phyloP scores from a whole-genome alignment of 2,888 invertebrate genomes.

The Macrophya annulata region DNA sequence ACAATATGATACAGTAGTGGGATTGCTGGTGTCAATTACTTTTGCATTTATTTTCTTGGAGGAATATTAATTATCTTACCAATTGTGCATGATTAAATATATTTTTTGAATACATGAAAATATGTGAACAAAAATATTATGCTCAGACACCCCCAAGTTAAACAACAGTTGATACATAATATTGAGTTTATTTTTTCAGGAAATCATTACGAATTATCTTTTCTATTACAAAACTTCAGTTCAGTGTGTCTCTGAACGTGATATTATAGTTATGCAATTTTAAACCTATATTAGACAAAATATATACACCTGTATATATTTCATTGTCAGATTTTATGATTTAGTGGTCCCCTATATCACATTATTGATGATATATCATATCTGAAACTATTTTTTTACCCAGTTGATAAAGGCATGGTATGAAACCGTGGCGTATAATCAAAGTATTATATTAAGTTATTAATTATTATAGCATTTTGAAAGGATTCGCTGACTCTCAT shows the following conservation, averaged over 20 bases:
- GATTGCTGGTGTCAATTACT: conserved; percentile 3
- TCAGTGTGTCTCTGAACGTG: neutral
- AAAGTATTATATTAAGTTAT: neutral
- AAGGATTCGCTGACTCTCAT: neutral
- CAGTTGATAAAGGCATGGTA: neutral
- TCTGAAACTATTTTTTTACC: conserved; percentile 21
- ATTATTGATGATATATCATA: neutral
- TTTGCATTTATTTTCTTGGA: conserved; percentile 26
- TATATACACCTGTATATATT: neutral
- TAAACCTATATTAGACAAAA: neutral
- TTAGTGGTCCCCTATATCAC: neutral
- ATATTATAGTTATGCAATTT: no score
- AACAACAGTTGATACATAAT: neutral
- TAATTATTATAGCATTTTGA: neutral
- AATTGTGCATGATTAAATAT: neutral
- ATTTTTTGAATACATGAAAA: neutral
- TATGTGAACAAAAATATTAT: neutral
- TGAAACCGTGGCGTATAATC: neutral
- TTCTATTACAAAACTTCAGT: neutral
- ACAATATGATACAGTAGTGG: neutral
- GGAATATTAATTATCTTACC: neutral
- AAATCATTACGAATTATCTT: neutral
- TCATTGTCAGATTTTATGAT: neutral
- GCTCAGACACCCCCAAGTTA: neutral
- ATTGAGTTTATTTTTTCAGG: neutral